These are phyloP conservation scores for Limnephilus lunatus DNA, from an alignment of 2,888 invertebrate genomes.

Conservation along the genomic window DNA sequence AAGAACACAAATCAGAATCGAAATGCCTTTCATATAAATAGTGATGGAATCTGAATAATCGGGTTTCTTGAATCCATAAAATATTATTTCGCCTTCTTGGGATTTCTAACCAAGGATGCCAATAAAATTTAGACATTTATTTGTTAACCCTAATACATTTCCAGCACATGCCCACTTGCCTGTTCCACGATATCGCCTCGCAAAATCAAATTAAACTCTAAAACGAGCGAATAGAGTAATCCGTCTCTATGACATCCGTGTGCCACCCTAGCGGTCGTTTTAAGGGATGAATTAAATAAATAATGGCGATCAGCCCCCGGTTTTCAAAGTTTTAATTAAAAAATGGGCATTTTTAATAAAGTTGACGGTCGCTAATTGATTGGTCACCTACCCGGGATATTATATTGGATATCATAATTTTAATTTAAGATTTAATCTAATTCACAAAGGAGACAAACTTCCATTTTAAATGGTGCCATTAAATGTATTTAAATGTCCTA, in stretches of 20 bases:
- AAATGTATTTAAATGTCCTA: background rate
- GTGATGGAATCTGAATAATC: too few relatives aligned
- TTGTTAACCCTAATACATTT: too few relatives aligned
- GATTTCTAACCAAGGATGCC: too few relatives aligned
- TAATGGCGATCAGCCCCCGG: background rate
- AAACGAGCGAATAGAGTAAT: background rate
- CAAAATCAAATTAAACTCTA: background rate
- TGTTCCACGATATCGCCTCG: background rate
- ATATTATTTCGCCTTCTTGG: too few relatives aligned
- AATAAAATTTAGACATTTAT: too few relatives aligned
- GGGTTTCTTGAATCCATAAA: too few relatives aligned
- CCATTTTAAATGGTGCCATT: background rate
- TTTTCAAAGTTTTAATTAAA: constrained; percentile 27
- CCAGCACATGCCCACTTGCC: too few relatives aligned
- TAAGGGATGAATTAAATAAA: constrained; percentile 3
- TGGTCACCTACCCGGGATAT: background rate
- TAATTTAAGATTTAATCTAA: background rate
- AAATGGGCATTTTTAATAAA: background rate
- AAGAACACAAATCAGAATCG: too few relatives aligned
- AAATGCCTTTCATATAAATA: too few relatives aligned
- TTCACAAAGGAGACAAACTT: background rate
- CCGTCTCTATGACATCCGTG: background rate
- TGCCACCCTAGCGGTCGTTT: background rate
- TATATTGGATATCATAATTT: background rate
- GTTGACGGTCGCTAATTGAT: constrained; percentile 8